phyloP scores from a whole-genome alignment of 35 echinoderm and acorn worm species.

The Heliocidaris erythrogramma region DNA sequence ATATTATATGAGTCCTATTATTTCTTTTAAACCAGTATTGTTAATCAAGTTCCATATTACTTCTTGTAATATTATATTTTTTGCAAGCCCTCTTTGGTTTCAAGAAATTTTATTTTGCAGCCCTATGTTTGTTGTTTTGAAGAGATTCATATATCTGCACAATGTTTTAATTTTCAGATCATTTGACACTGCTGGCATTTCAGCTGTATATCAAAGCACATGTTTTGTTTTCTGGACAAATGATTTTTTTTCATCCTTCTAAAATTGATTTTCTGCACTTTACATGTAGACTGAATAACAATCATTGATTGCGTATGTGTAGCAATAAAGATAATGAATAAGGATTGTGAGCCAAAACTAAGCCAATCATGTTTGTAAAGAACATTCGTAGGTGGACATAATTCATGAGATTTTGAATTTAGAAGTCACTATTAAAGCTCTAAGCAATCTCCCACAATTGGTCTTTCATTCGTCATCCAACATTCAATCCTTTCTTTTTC shows the following conservation, averaged over 20 bases:
- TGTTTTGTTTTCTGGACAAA: not conserved
- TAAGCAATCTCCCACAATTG: not conserved
- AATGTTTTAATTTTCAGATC: not conserved
- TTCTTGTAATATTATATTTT: not conserved
- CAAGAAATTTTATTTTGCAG: not conserved
- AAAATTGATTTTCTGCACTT: not conserved
- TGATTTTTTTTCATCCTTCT: not conserved
- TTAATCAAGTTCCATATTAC: not conserved
- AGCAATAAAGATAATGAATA: not conserved
- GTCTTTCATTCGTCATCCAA: not conserved
- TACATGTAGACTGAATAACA: not conserved
- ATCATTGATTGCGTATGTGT: not conserved
- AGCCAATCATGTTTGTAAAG: not conserved
- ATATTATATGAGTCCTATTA: not conserved
- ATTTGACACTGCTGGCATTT: not conserved
- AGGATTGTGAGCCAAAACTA: not conserved
- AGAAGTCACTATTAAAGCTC: not conserved
- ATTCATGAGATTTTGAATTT: not conserved
- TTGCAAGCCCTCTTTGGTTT: not conserved
- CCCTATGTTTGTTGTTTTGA: not conserved
- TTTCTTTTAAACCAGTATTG: not conserved
- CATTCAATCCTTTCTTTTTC: not conserved
- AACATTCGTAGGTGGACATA: not conserved
- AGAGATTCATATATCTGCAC: not conserved
- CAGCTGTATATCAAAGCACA: not conserved